Evolutionary conservation across 2,797 vertebrate species (phyloP).

Genomic region (Karalla daura): DNA sequence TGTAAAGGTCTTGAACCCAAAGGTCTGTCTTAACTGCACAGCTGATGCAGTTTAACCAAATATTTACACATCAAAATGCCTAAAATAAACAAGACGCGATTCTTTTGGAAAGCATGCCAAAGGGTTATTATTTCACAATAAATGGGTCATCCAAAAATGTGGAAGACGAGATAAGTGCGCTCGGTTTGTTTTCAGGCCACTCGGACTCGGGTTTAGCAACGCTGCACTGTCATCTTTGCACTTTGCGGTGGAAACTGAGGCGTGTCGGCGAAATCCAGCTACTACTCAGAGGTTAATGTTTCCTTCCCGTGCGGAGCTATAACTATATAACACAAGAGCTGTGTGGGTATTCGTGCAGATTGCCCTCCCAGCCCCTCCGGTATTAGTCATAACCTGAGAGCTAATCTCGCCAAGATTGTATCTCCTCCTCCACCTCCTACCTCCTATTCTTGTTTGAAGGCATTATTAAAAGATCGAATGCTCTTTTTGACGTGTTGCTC

Average conservation of each 20-base stretch:
- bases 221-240: not conserved
- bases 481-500: not conserved
- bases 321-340: conserved; percentile 40
- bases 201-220: no score
- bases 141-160: no score
- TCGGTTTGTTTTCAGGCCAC: no score
- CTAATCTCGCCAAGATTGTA: conserved; percentile 24
- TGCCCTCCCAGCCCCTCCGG: conserved; percentile 44
- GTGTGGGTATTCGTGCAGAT: conserved; percentile 34
- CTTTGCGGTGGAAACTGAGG: not conserved
- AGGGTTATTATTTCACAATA: no score
- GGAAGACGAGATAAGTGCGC: no score
- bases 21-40: no score
- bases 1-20: no score
- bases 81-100: no score
- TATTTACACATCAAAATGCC: no score
- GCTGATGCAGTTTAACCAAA: no score
- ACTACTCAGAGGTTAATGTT: conserved; percentile 17
- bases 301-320: conserved; percentile 9
- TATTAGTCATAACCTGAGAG: conserved; percentile 63
- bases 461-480: no score
- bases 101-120: no score
- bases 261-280: conserved; percentile 1
- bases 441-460: not conserved
- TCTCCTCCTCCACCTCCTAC: not conserved